Evolutionary conservation across 23 tunicate species (phyloP), one percentile per base, ranked within the genome.

Genomic region (Aplidium turbinatum): DNA sequence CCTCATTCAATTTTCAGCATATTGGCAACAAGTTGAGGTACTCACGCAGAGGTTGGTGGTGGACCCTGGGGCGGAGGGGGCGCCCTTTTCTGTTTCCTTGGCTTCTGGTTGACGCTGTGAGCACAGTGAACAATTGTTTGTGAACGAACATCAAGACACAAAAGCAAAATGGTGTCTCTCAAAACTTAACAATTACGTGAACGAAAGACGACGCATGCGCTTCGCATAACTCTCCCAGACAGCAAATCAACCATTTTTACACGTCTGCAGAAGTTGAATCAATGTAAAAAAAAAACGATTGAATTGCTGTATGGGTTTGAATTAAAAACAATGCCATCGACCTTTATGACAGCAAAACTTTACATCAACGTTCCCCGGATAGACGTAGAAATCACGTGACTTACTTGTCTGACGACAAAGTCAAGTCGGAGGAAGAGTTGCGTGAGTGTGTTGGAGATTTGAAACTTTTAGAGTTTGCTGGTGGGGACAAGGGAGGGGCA

Each of bases 1-100:
- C 48, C 48, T 13, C 13, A 42, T 9, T 42, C 48, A 42, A 9
- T 42, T 42, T 42, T 13, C 48, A 9, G 9, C 13, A 9, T 9
- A 9, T 9, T 42, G 48, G 13, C 48, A 42, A 9, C 48, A 42
- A n/a, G n/a, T 25, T 6, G 38, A 60, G 38, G 29, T 60, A 60
- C 68, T 60, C 31, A 30, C 50, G 72, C 20, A 50, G 72, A 35
- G 72, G 30, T 65, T 65, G n/a, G n/a, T n/a, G n/a, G n/a, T n/a
- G n/a, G 72, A 36, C 50, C 26, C 38, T 65, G 72, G n/a, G 72
- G 72, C 20, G 72, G 72, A 18, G 72, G 72, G 5, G 72, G 72
- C 3, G 72, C 72, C 38, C 72, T 65, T 65, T 65, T 65, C 20
- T 36, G 72, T 65, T 65, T 65, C 27, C 22, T 65, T 7, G 60